phyloP scores from a whole-genome alignment of 2,888 invertebrate species.

The Bursaphelenchus okinawaensis region DNA sequence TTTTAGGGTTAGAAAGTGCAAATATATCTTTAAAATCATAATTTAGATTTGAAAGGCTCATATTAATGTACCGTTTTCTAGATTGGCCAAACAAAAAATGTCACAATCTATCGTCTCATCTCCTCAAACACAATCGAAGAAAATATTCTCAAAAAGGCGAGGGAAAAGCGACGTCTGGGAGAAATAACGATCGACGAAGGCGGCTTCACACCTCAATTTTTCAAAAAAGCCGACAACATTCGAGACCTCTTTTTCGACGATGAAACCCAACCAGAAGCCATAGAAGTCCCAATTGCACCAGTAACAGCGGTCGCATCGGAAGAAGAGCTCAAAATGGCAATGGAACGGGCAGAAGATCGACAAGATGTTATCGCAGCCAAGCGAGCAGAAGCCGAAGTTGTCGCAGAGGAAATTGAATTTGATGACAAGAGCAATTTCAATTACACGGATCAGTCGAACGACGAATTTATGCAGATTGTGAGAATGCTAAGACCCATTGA shows the following conservation, averaged over 20 bases:
- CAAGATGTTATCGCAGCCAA: conserved; percentile 52
- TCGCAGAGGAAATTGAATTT: conserved; percentile 34
- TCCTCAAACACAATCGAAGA: conserved; percentile 96
- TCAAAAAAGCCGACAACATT: conserved; percentile 65
- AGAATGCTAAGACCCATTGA: conserved; percentile 83
- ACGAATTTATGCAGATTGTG: conserved; percentile 1
- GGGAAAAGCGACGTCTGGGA: conserved; percentile 88
- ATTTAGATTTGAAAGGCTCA: neutral
- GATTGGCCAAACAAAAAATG: conserved; percentile 97
- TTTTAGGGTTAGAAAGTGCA: neutral
- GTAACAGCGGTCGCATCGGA: conserved; percentile 38
- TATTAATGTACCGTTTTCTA: conserved; percentile 60
- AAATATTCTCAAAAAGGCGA: conserved; percentile 96
- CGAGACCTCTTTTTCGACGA: conserved; percentile 53
- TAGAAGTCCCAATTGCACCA: conserved; percentile 23
- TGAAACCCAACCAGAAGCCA: conserved; percentile 14
- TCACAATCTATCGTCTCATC: conserved; percentile 91
- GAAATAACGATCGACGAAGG: conserved; percentile 97
- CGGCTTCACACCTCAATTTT: conserved; percentile 93
- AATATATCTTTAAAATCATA: too few species aligned
- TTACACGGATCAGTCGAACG: conserved; percentile 29
- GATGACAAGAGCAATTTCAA: conserved; percentile 26
- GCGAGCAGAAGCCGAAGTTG: conserved; percentile 43
- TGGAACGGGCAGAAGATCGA: conserved; percentile 52
- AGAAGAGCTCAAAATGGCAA: conserved; percentile 40